Evolutionary conservation across 2,888 invertebrate genomes (phyloP).

Genomic region (Tinea pellionella): DNA sequence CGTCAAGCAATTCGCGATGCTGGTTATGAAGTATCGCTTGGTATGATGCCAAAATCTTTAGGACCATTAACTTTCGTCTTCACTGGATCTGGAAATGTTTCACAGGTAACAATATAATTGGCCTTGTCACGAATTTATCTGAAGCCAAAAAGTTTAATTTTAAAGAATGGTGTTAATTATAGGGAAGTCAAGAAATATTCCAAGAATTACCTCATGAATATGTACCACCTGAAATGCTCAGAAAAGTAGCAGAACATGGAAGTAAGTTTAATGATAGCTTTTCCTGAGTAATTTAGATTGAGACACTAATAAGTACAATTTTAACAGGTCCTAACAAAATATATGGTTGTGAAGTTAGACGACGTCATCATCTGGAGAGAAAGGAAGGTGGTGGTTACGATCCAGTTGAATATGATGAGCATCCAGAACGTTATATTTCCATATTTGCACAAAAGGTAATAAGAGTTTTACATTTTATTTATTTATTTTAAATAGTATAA

Average conservation of each 20-base stretch:
- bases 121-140: neutral
- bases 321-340: conserved; percentile 88
- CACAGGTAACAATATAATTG: conserved; percentile 74
- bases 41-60: conserved; percentile 96
- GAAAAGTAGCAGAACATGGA: conserved; percentile 97
- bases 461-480: neutral
- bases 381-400: conserved; percentile 95
- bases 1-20: conserved; percentile 97
- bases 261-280: conserved; percentile 69
- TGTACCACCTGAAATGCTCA: conserved; percentile 93
- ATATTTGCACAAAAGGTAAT: conserved; percentile 90
- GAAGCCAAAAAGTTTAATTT: neutral
- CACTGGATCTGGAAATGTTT: conserved; percentile 97
- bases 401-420: conserved; percentile 84
- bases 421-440: conserved; percentile 94
- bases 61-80: conserved; percentile 98
- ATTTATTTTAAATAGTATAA: too few species aligned
- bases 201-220: conserved; percentile 98
- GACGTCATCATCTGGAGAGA: conserved; percentile 92
- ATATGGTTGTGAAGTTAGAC: conserved; percentile 94
- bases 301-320: neutral
- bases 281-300: neutral
- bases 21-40: conserved; percentile 97
- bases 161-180: conserved; percentile 21
- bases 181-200: conserved; percentile 91